Percentiles rank a stretch among this genome's conserved stretches.
phyloP scores from a whole-genome alignment of 1,140 invertebrate genomes.

The Gonatopus flavifemur region DNA sequence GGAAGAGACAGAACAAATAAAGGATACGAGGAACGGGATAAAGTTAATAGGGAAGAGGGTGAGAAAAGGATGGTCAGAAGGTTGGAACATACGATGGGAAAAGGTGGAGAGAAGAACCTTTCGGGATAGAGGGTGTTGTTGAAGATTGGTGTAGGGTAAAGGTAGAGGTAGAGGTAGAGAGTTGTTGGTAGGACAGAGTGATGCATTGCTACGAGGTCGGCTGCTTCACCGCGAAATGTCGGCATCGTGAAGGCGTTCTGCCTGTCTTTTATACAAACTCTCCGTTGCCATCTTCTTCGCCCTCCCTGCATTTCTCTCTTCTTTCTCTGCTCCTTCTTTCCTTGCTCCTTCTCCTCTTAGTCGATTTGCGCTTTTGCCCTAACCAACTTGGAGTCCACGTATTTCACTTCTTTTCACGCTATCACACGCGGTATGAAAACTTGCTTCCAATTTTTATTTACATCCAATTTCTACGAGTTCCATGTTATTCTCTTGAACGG shows the following conservation, averaged over 20 bases:
- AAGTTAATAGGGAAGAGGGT: neutral
- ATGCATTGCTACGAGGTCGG: slow-evolving; percentile 40
- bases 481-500: no score
- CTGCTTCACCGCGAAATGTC: slow-evolving; percentile 41
- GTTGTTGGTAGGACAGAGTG: slow-evolving; percentile 39
- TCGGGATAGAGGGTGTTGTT: no score
- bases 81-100: neutral
- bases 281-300: slow-evolving; percentile 12
- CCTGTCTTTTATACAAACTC: slow-evolving; percentile 35
- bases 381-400: no score
- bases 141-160: no score
- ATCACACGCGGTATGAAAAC: no score
- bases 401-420: no score
- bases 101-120: slow-evolving; percentile 1
- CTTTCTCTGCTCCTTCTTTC: neutral
- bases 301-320: slow-evolving; percentile 1
- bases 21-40: neutral
- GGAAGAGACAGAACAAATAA: neutral
- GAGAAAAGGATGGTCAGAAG: neutral
- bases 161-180: slow-evolving; percentile 22
- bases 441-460: no score
- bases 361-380: no score
- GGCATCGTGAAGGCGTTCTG: slow-evolving; percentile 33
- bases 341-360: slow-evolving; percentile 13
- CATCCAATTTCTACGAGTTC: no score